phyloP scores from a whole-genome alignment of 2,888 invertebrate genomes.

The Elysia crispata region DNA sequence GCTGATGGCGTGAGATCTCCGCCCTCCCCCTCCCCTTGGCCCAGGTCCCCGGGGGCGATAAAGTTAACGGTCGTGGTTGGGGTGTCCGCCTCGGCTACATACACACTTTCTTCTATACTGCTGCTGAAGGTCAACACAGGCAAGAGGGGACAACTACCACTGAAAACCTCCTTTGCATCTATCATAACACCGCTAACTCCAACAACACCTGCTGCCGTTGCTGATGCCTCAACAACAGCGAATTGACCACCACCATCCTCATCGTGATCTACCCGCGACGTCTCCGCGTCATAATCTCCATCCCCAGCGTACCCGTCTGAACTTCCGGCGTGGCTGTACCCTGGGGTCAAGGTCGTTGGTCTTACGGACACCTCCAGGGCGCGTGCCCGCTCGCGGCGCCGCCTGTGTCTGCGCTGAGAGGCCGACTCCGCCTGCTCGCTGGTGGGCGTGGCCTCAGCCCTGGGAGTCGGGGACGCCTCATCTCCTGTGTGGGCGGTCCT shows the following conservation, averaged over 20 bases:
- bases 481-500: background rate
- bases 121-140: constrained; percentile 68
- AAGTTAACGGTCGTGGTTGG: too few species aligned
- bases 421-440: constrained; percentile 43
- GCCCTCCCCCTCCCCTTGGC: too few species aligned
- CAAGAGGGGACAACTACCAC: too few species aligned
- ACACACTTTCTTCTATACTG: constrained; percentile 68
- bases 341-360: constrained; percentile 58
- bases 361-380: constrained; percentile 67
- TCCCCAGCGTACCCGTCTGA: constrained; percentile 49
- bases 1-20: too few species aligned
- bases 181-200: too few species aligned
- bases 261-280: too few species aligned
- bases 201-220: too few species aligned
- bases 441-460: constrained; percentile 46
- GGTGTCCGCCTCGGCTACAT: too few species aligned
- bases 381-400: constrained; percentile 64
- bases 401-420: constrained; percentile 50
- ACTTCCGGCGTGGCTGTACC: constrained; percentile 54
- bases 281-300: too few species aligned
- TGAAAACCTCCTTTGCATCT: too few species aligned
- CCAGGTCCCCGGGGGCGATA: too few species aligned
- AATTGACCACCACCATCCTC: background rate
- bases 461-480: constrained; percentile 54
- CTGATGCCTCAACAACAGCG: too few species aligned